Percentiles rank a stretch among this genome's conserved stretches.
Conservation (phyloP, 2,113 vertebrate species). For the Trogon melanurus region DNA sequence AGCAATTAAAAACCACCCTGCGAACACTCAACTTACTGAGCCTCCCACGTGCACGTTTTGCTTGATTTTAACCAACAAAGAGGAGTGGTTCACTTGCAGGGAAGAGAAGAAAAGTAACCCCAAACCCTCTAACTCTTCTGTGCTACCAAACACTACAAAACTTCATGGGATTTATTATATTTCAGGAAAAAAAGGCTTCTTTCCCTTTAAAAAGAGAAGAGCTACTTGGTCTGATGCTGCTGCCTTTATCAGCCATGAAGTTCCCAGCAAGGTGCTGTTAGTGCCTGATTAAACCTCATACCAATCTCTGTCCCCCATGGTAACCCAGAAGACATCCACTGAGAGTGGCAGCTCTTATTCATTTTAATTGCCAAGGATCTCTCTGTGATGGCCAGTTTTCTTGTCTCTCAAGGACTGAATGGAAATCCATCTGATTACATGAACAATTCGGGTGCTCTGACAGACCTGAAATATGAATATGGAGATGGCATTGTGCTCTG, state of each 20-base stretch:
- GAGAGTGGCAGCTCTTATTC: slow-evolving; percentile 75
- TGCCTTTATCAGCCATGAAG: slow-evolving; percentile 80
- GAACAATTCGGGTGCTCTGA: slow-evolving; percentile 72
- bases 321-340: slow-evolving; percentile 78
- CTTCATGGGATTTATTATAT: slow-evolving; percentile 67
- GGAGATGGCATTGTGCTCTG: slow-evolving; percentile 73
- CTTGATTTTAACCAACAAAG: slow-evolving; percentile 33
- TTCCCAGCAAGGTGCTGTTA: slow-evolving; percentile 82
- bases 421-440: slow-evolving; percentile 74
- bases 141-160: slow-evolving; percentile 49
- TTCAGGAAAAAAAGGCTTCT: slow-evolving; percentile 63
- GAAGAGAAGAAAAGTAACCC: slow-evolving; percentile 49
- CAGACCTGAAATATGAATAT: slow-evolving; percentile 80
- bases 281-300: slow-evolving; percentile 82
- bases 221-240: slow-evolving; percentile 70
- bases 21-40: background rate
- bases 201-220: slow-evolving; percentile 79
- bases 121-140: slow-evolving; percentile 46
- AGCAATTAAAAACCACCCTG: slow-evolving; percentile 41
- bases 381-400: slow-evolving; percentile 74
- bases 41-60: background rate
- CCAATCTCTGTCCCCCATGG: slow-evolving; percentile 76
- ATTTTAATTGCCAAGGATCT: slow-evolving; percentile 78
- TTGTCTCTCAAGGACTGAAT: slow-evolving; percentile 74
- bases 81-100: background rate